Evolutionary conservation across 2,797 vertebrate species (phyloP).

Genomic region (Chaunax sp.): DNA sequence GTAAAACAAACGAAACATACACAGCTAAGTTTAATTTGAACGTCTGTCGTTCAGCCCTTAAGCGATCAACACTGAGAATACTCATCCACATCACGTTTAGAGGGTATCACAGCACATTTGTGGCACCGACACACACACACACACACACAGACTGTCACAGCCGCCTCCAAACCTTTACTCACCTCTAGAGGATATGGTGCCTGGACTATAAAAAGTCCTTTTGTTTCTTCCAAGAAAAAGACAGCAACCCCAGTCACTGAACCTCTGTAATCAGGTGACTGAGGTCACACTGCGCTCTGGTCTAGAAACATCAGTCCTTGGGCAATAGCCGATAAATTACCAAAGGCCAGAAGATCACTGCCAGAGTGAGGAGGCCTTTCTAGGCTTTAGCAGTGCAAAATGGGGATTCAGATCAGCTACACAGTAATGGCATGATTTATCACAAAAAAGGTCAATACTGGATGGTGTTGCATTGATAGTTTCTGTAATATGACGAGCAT

Average conservation of each 20-base stretch:
- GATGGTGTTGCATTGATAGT: background rate
- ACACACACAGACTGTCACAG: background rate
- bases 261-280: slow-evolving; percentile 45
- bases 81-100: slow-evolving; percentile 19
- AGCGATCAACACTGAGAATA: slow-evolving; percentile 27
- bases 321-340: slow-evolving; percentile 48
- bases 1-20: slow-evolving; percentile 19
- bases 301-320: slow-evolving; percentile 56
- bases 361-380: slow-evolving; percentile 6
- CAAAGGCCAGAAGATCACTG: slow-evolving; percentile 35
- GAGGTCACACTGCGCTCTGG: slow-evolving; percentile 40
- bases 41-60: slow-evolving; percentile 7
- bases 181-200: background rate
- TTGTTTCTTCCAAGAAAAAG: slow-evolving; percentile 41
- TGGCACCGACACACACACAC: slow-evolving; percentile 7
- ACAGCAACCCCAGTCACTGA: slow-evolving; percentile 2
- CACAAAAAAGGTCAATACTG: background rate
- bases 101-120: slow-evolving; percentile 34
- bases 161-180: background rate
- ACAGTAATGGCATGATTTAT: slow-evolving; percentile 3
- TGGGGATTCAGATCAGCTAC: slow-evolving; percentile 11
- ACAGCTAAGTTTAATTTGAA: slow-evolving; percentile 22
- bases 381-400: slow-evolving; percentile 18
- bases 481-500: slow-evolving; percentile 1
- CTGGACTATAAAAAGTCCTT: slow-evolving; percentile 15